Evolutionary conservation across 2,888 invertebrate genomes (phyloP).

Genomic region (Amiota communis): DNA sequence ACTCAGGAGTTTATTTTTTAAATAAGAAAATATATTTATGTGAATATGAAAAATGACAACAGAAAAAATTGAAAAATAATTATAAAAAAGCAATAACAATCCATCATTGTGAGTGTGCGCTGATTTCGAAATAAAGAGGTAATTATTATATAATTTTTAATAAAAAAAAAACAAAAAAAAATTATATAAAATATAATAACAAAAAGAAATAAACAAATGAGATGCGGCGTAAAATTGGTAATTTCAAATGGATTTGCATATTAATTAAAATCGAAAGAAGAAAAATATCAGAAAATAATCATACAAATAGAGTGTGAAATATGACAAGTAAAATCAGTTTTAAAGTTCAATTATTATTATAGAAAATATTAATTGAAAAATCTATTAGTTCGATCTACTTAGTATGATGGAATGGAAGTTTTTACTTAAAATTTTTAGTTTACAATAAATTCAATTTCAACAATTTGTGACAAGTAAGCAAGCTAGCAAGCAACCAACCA

Average conservation of each 20-base stretch:
- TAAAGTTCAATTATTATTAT: background rate
- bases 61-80: conserved; percentile 1
- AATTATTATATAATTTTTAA: conserved; percentile 58
- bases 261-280: conserved; percentile 57
- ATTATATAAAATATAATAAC: conserved; percentile 19
- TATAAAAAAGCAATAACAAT: conserved; percentile 45
- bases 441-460: too few species aligned
- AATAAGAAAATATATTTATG: conserved; percentile 1
- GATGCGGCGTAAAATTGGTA: conserved; percentile 54
- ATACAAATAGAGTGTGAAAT: conserved; percentile 42
- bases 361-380: background rate
- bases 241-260: conserved; percentile 66
- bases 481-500: too few species aligned
- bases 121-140: conserved; percentile 56
- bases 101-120: conserved; percentile 45
- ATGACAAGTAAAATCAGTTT: conserved; percentile 16
- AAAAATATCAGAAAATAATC: conserved; percentile 60
- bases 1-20: background rate
- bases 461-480: too few species aligned
- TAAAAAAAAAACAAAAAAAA: conserved; percentile 24
- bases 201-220: background rate
- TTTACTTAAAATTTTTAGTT: too few species aligned
- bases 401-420: background rate
- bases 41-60: too few species aligned
- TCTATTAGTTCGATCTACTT: conserved; percentile 1